Evolutionary conservation across 2,888 invertebrate species (phyloP).

Genomic region (Plagodis pulveraria): DNA sequence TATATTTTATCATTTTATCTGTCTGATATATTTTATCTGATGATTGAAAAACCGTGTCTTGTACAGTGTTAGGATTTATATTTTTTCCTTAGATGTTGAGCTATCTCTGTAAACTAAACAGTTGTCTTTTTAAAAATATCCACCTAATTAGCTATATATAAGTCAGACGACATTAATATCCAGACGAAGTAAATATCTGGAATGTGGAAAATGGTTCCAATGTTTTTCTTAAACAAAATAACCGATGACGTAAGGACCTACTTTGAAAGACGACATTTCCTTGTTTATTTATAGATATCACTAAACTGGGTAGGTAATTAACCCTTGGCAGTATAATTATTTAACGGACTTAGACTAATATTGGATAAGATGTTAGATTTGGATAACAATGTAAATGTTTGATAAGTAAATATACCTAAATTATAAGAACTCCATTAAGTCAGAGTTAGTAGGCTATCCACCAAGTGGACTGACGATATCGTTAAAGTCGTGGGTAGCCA

Average conservation of each 20-base stretch:
- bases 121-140: conserved; percentile 6
- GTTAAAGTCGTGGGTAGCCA: too few relatives aligned
- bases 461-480: too few relatives aligned
- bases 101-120: conserved; percentile 4
- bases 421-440: not conserved
- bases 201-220: conserved; percentile 14
- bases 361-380: conserved; percentile 1
- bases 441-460: too few relatives aligned
- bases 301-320: not conserved
- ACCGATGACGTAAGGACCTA: conserved; percentile 28
- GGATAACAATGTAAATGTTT: conserved; percentile 8
- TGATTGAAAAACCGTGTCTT: too few relatives aligned
- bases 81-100: conserved; percentile 1
- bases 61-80: not conserved
- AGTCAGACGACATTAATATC: conserved; percentile 12
- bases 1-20: too few relatives aligned
- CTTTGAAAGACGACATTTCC: conserved; percentile 22
- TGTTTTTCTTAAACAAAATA: conserved; percentile 18
- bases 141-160: conserved; percentile 23
- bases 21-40: too few relatives aligned
- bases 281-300: conserved; percentile 12
- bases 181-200: conserved; percentile 16
- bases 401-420: not conserved
- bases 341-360: not conserved
- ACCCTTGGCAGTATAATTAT: not conserved